Base-by-base conservation (phyloP, 2,888 invertebrate genomes). In the Stomorhina lunata region DNA sequence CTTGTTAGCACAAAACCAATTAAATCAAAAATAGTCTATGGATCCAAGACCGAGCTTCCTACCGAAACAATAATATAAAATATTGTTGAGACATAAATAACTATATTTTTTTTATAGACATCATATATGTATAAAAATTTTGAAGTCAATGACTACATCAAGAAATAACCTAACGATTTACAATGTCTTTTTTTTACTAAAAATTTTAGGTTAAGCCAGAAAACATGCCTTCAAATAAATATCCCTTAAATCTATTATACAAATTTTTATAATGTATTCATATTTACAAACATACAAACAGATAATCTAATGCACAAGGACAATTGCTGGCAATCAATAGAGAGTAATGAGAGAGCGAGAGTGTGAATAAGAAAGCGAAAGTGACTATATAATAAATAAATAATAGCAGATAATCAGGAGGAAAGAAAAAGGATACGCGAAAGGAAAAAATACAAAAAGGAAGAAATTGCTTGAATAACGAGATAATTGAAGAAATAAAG, bases 221-320 rank as follows among this genome's bases (percentile, higher is more conserved):
- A 34, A 37, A 0, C n/a, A n/a, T n/a, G n/a, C n/a, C n/a, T n/a
- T n/a, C 4, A 20, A 4, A 40, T 12, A 37, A 37, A 29, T 2
- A 1, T 55, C 7, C n/a, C 43, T 50, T 66, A 12, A 27, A 12
- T 20, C 4, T 43, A 17, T 25, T 37, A 4, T 37, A 1, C 37
- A 37, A 37, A 12, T 32, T 12, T 9, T n/a, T 10, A 27, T 37
- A 68, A n/a, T n/a, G n/a, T n/a, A n/a, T n/a, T n/a, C n/a, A n/a
- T n/a, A n/a, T n/a, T n/a, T n/a, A n/a, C n/a, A n/a, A n/a, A n/a
- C n/a, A n/a, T n/a, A 65, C 71, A 71, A 73, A 32, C 48, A 73
- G 72, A 73, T 82, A 79, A 82, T 79, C 73, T 66, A 45, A 61
- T 40, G 1, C 17, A 59, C 81, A 82, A 82, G 81, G 81, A 79